A percentile compares a stretch with the other conserved stretches of the same genome.
Evolutionary conservation across 2,888 invertebrate genomes (phyloP).

Genomic region (Drosophila atripex): DNA sequence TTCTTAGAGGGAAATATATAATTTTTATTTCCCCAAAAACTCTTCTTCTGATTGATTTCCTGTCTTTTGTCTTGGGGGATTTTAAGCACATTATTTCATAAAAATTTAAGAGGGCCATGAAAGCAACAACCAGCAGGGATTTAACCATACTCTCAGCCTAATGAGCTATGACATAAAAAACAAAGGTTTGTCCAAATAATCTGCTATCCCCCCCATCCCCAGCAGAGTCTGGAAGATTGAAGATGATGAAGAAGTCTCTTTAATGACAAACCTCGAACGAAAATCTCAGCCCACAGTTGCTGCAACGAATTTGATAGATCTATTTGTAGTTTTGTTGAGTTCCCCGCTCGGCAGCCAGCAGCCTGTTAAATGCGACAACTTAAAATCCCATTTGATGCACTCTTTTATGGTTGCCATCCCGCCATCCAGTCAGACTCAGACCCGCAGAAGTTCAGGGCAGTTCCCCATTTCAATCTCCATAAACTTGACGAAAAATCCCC

Average conservation of each 20-base stretch:
- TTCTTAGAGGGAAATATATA: not conserved
- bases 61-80: slow-evolving; percentile 17
- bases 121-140: slow-evolving; percentile 37
- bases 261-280: slow-evolving; percentile 61
- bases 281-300: slow-evolving; percentile 50
- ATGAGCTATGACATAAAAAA: slow-evolving; percentile 70
- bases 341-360: slow-evolving; percentile 14
- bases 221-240: not conserved
- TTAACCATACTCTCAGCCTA: slow-evolving; percentile 47
- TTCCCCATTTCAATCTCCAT: slow-evolving; percentile 74
- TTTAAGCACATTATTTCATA: slow-evolving; percentile 43
- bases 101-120: slow-evolving; percentile 57
- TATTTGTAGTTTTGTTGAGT: slow-evolving; percentile 69
- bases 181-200: slow-evolving; percentile 67
- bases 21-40: not conserved
- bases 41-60: slow-evolving; percentile 30
- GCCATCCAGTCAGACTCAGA: slow-evolving; percentile 28
- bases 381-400: slow-evolving; percentile 81
- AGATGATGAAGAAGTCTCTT: slow-evolving; percentile 42
- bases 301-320: slow-evolving; percentile 73
- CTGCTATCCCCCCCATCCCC: slow-evolving; percentile 7
- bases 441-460: slow-evolving; percentile 42
- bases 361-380: slow-evolving; percentile 80
- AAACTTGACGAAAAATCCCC: slow-evolving; percentile 78
- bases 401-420: slow-evolving; percentile 67